phyloP scores from a whole-genome alignment of 2,888 invertebrate genomes.

The Temnothorax ravouxi region DNA sequence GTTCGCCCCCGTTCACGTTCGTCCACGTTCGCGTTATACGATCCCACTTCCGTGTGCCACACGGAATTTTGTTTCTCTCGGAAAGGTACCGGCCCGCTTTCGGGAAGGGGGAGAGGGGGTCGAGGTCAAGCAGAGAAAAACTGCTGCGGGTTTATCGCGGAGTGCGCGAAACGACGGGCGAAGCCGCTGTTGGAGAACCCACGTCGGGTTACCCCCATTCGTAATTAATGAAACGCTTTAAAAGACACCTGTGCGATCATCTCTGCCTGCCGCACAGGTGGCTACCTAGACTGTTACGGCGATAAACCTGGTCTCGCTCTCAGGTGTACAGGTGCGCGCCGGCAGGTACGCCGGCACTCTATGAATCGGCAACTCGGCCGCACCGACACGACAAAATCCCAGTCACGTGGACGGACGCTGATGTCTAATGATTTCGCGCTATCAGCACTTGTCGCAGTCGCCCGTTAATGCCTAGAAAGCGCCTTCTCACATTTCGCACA shows the following conservation, averaged over 20 bases:
- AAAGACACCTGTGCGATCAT: constrained; percentile 82
- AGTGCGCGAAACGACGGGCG: constrained; percentile 53
- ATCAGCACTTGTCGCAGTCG: constrained; percentile 14
- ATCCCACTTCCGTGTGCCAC: constrained; percentile 21
- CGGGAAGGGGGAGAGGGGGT: not conserved
- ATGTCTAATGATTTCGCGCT: constrained; percentile 13
- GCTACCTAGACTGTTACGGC: constrained; percentile 70
- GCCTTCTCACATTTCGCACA: not conserved
- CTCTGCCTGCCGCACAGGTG: constrained; percentile 78
- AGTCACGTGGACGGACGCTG: constrained; percentile 55
- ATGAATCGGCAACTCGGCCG: constrained; percentile 71
- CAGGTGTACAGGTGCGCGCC: constrained; percentile 73
- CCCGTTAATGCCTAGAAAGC: not conserved
- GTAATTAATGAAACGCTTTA: constrained; percentile 82
- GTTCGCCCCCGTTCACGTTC: constrained; percentile 9
- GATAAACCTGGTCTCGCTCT: constrained; percentile 74
- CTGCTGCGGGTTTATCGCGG: constrained; percentile 58
- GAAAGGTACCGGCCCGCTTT: constrained; percentile 52
- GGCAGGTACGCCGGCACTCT: constrained; percentile 71
- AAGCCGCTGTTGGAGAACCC: constrained; percentile 52
- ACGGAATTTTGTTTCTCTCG: constrained; percentile 12
- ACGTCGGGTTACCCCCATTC: constrained; percentile 74
- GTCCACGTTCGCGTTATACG: constrained; percentile 48
- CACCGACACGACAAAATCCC: constrained; percentile 69
- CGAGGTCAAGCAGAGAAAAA: constrained; percentile 62